Percentiles rank a stretch among this genome's conserved stretches.
Evolutionary conservation across 2,113 vertebrate genomes (phyloP).

Genomic region (Elachura formosa): DNA sequence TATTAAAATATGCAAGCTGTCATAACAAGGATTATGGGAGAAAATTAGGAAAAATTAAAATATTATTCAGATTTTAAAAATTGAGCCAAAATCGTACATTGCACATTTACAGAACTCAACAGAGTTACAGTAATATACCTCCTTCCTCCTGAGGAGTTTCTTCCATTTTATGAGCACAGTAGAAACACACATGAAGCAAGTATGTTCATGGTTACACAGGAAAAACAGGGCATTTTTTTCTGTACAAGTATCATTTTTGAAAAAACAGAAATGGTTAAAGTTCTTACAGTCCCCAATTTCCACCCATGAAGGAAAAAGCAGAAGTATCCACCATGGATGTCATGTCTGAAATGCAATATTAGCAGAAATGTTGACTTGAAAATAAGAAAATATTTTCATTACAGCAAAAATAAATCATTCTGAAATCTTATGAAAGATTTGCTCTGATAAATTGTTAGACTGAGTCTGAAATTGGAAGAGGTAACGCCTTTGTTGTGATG

Average conservation of each 20-base stretch:
- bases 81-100: background rate
- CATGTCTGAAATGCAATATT: background rate
- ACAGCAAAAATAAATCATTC: background rate
- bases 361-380: background rate
- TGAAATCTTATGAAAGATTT: background rate
- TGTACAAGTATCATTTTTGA: background rate
- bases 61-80: background rate
- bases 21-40: background rate
- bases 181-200: background rate
- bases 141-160: background rate
- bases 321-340: background rate
- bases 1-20: background rate
- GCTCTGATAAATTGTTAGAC: background rate
- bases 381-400: background rate
- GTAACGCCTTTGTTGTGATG: conserved; percentile 1
- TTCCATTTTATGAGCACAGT: background rate
- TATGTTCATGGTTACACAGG: background rate
- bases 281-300: background rate
- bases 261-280: background rate
- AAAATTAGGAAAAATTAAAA: background rate
- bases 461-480: background rate
- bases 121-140: background rate
- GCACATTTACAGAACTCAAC: background rate
- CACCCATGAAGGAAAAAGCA: background rate
- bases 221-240: background rate